phyloP scores from a whole-genome alignment of 2,888 invertebrate genomes.

The Drosophila formosana region DNA sequence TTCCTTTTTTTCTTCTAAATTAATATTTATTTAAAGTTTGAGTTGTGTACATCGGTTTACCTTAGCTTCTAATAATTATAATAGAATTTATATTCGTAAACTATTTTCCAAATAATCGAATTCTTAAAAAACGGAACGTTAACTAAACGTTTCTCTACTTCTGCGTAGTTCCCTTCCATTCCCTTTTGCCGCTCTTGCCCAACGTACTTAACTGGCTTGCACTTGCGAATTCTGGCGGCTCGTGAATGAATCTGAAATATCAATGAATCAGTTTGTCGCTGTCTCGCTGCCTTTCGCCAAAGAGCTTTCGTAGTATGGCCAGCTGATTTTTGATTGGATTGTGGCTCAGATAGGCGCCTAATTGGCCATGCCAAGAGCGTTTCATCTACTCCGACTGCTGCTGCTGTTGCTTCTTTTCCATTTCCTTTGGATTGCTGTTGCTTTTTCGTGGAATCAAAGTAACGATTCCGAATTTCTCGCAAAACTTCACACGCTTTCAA shows the following conservation, averaged over 20 bases:
- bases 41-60: too few species aligned
- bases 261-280: not conserved
- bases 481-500: conserved; percentile 54
- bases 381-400: not conserved
- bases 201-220: not conserved
- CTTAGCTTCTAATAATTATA: too few species aligned
- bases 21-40: too few species aligned
- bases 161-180: too few species aligned
- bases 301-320: not conserved
- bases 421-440: too few species aligned
- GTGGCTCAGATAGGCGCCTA: conserved; percentile 20
- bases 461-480: conserved; percentile 31
- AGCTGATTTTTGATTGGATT: not conserved
- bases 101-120: too few species aligned
- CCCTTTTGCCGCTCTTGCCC: too few species aligned
- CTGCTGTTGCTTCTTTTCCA: not conserved
- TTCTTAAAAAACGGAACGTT: too few species aligned
- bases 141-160: too few species aligned
- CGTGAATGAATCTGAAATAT: conserved; percentile 8
- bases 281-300: not conserved
- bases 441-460: not conserved
- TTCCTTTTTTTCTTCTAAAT: too few species aligned
- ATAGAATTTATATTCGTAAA: too few species aligned
- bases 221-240: not conserved
- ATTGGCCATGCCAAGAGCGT: conserved; percentile 58